phyloP scores from a whole-genome alignment of 2,888 invertebrate genomes.

The Thyatira batis region DNA sequence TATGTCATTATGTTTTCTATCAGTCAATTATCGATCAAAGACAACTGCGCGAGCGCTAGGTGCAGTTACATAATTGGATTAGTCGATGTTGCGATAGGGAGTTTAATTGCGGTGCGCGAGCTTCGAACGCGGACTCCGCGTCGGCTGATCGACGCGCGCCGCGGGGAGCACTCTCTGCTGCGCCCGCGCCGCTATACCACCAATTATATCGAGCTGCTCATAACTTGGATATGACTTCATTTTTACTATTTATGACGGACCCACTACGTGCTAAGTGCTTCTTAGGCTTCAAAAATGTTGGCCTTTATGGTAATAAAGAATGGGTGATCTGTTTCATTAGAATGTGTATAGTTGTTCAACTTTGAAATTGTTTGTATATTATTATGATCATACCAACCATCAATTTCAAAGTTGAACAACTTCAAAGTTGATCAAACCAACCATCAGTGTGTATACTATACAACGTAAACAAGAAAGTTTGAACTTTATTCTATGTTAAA shows the following conservation, averaged over 20 bases:
- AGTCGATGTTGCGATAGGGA: slow-evolving; percentile 62
- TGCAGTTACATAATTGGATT: slow-evolving; percentile 77
- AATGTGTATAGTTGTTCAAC: too few species aligned
- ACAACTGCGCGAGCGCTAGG: slow-evolving; percentile 51
- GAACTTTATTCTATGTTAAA: too few species aligned
- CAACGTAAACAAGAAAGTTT: too few species aligned
- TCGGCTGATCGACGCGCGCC: slow-evolving; percentile 69
- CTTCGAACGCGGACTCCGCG: slow-evolving; percentile 29
- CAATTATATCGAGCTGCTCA: slow-evolving; percentile 47
- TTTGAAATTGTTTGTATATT: too few species aligned
- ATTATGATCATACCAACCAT: too few species aligned
- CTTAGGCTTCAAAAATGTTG: too few species aligned
- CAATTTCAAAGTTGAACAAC: too few species aligned
- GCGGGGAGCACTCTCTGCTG: slow-evolving; percentile 66
- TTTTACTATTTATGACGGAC: not conserved
- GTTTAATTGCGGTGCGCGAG: slow-evolving; percentile 73
- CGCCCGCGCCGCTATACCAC: slow-evolving; percentile 58
- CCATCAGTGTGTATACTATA: too few species aligned
- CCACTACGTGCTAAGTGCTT: too few species aligned
- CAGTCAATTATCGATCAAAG: slow-evolving; percentile 61
- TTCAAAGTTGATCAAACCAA: too few species aligned
- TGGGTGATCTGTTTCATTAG: too few species aligned
- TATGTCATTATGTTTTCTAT: slow-evolving; percentile 47
- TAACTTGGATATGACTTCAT: slow-evolving; percentile 41
- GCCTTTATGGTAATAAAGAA: too few species aligned